Base-by-base conservation (phyloP, 2,888 invertebrate species). In the Agrotis puta region DNA sequence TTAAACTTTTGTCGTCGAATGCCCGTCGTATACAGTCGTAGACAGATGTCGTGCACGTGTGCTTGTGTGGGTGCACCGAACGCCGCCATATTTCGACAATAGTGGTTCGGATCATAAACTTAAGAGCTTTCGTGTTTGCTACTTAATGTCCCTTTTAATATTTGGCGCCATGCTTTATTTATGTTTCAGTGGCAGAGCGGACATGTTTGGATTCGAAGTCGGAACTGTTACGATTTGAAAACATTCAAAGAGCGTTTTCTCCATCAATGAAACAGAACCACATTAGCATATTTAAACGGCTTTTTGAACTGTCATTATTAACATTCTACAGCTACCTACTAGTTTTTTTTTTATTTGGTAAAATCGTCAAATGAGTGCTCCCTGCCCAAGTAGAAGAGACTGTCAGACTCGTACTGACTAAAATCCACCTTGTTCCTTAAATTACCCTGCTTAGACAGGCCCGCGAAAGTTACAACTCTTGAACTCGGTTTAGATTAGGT, bases 1-100 rank as follows among this genome's bases (percentile, higher is more conserved):
- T 85, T 77, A 68, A 75, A 82, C 84, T 91, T 91, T 78, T 89
- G 87, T 83, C 56, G 61, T 50, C 74, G 88, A 88, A 48, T 84
- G 87, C 90, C 57, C 75, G 43, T 58, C 74, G 54, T 51, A 45
- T 84, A 85, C 93, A 94, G 48, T 59, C 74, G 51, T 48, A 24
- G 85, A 85, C 94, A 94, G 92, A 92, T 94, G 93, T 84, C 62
- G 74, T 82, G 78, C 90, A 92, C 90, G 87, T 89, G 87, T 85
- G 83, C 87, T 81, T 86, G 87, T 88, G 85, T 76, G 70, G 68
- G 76, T 67, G 70, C 64, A 54, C 22, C 58, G 64, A 66, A 64
- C 76, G 53, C 48, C 48, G 56, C 64, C 78, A 83, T 84, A 83
- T 85, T 83, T 87, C 73, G 81, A 76, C 77, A 77, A 73, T 81